Evolutionary conservation across 1,140 invertebrate species (phyloP), one percentile per base, ranked within the genome.

Genomic region (Tyrophagus putrescentiae): DNA sequence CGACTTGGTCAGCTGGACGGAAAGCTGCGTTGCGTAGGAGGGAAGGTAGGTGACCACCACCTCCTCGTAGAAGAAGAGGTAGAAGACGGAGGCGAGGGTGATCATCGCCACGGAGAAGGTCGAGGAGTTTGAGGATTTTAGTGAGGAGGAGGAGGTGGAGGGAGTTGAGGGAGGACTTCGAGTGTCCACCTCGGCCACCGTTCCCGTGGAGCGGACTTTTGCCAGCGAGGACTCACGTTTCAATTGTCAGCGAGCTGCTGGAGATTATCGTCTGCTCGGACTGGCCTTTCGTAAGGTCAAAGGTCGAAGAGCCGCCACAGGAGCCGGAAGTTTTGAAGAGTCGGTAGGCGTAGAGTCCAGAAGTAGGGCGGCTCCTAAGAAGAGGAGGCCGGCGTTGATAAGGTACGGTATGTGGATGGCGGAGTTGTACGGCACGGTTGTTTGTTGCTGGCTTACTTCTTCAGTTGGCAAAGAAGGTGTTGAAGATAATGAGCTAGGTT

Each of bases 21-120:
- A 16, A 41, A 54, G 29, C 16, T 54, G 18, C 28, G 52, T 6
- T 11, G 21, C 29, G 23, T 32, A 54, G 6, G 52, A 54, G 18
- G 52, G n/a, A 9, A 54, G 18, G 36, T 54, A 54, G 27, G 52
- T 54, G 21, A 54, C 52, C 52, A 48, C 44, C 18, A 48, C 44
- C 31, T 48, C 44, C 18, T 48, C 44, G 44, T 27, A 48, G 44
- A 48, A 48, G 44, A 48, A 48, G 13, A 48, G n/a, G 44, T 48
- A 48, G 44, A 48, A 48, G 13, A 48, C 7, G 5, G 52, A 54
- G 18, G n/a, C 18, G n/a, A 54, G 28, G 5, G 36, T 6, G n/a
- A 54, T 54, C 28, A 54, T 54, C 9, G 6, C 7, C 21, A 42
- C 7, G 29, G 7, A 32, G 23, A 32, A 54, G 7, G 23, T 21